A percentile compares a stretch with the other conserved stretches of the same genome.
phyloP scores from a whole-genome alignment of 2,797 vertebrate genomes.

The Sparidentex hasta region DNA sequence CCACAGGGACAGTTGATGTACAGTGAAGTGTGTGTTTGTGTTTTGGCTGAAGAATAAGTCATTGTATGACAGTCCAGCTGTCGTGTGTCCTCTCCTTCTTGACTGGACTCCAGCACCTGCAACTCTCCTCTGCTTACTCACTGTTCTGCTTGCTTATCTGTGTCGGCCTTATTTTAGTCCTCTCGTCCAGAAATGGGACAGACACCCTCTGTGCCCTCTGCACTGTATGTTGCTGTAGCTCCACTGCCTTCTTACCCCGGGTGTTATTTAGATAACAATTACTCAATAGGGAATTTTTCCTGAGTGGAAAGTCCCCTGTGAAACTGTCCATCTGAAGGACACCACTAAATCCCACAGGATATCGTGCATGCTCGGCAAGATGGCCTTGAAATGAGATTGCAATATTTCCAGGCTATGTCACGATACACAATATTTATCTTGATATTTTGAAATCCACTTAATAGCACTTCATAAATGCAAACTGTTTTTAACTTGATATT shows the following conservation, averaged over 20 bases:
- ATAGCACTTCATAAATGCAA: no score
- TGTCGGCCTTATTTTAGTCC: conserved; percentile 52
- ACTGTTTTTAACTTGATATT: no score
- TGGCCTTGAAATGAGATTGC: no score
- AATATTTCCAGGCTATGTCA: no score
- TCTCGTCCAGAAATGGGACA: conserved; percentile 41
- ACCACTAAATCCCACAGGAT: neutral
- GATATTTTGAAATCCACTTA: no score
- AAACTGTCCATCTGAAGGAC: conserved; percentile 7
- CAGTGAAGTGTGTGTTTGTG: conserved; percentile 45
- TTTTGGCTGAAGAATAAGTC: conserved; percentile 82
- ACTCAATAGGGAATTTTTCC: conserved; percentile 36
- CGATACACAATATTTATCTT: no score
- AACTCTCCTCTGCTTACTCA: conserved; percentile 67
- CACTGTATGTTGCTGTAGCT: conserved; percentile 10
- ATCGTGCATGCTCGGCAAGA: no score
- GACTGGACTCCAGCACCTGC: conserved; percentile 75
- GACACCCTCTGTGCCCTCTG: conserved; percentile 5
- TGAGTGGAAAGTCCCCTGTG: conserved; percentile 53
- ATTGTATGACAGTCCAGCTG: conserved; percentile 88
- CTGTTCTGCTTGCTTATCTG: conserved; percentile 28
- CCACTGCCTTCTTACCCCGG: conserved; percentile 17
- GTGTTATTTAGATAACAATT: conserved; percentile 40
- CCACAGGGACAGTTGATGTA: conserved; percentile 27
- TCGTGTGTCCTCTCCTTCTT: conserved; percentile 76